A percentile compares a stretch with the other conserved stretches of the same genome.
phyloP scores from a whole-genome alignment of 2,113 vertebrate genomes.

The Poeciliopsis occidentalis region DNA sequence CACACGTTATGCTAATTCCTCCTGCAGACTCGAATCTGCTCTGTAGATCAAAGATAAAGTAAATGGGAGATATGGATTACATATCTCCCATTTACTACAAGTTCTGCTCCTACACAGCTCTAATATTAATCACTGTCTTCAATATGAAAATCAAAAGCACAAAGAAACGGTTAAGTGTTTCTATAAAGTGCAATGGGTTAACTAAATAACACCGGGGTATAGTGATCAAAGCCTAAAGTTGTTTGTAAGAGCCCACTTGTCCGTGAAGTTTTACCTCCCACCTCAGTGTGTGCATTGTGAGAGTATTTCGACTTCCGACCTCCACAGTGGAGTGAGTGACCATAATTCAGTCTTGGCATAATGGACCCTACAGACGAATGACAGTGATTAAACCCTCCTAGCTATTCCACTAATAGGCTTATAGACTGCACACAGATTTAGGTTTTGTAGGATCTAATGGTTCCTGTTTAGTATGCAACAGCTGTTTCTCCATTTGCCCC shows the following conservation, averaged over 20 bases:
- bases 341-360: slow-evolving; percentile 57
- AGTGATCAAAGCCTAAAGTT: slow-evolving; percentile 22
- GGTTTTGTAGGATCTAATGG: slow-evolving; percentile 48
- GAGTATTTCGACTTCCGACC: slow-evolving; percentile 58
- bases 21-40: slow-evolving; percentile 41
- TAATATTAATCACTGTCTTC: slow-evolving; percentile 43
- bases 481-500: slow-evolving; percentile 38
- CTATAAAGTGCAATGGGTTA: slow-evolving; percentile 33
- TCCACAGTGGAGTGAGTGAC: slow-evolving; percentile 38
- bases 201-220: slow-evolving; percentile 15
- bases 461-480: slow-evolving; percentile 54
- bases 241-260: slow-evolving; percentile 12
- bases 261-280: background rate
- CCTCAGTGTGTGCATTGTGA: slow-evolving; percentile 23
- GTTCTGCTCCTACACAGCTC: slow-evolving; percentile 47
- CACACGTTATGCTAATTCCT: slow-evolving; percentile 62
- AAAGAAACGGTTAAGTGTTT: slow-evolving; percentile 24
- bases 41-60: slow-evolving; percentile 68
- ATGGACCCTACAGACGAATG: slow-evolving; percentile 57
- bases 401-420: slow-evolving; percentile 54
- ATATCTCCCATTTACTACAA: slow-evolving; percentile 16
- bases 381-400: slow-evolving; percentile 62
- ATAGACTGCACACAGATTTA: slow-evolving; percentile 52
- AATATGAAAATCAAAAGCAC: slow-evolving; percentile 23
- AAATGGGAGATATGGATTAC: slow-evolving; percentile 50